Conservation (phyloP, 2,888 invertebrate species). For the Latrodectus hesperus region DNA sequence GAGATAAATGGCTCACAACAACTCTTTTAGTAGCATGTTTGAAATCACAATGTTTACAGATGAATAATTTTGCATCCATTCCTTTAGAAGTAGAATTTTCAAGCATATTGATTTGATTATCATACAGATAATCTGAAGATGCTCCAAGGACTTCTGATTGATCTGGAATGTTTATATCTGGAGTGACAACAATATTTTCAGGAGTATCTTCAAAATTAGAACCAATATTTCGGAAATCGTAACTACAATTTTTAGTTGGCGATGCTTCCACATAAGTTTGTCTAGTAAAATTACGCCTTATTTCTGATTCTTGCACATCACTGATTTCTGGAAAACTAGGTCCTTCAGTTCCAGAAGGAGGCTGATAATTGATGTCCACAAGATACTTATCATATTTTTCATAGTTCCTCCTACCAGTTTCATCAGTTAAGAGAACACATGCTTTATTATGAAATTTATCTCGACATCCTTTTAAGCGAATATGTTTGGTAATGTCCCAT, state of each 20-base stretch:
- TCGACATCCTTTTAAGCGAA: conserved; percentile 86
- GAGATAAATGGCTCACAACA: conserved; percentile 70
- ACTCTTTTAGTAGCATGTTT: conserved; percentile 70
- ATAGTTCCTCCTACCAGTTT: conserved; percentile 91
- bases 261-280: conserved; percentile 6
- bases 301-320: conserved; percentile 8
- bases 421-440: conserved; percentile 90
- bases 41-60: conserved; percentile 70
- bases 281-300: not conserved
- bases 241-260: conserved; percentile 26
- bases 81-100: not conserved
- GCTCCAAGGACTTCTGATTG: conserved; percentile 9
- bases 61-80: conserved; percentile 56
- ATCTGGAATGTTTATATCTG: conserved; percentile 64
- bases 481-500: conserved; percentile 97
- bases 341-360: not conserved
- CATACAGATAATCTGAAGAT: not conserved
- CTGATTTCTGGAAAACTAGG: conserved; percentile 7
- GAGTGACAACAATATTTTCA: conserved; percentile 70
- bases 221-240: conserved; percentile 64
- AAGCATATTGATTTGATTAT: conserved; percentile 9
- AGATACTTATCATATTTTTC: conserved; percentile 91
- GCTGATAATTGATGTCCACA: conserved; percentile 52
- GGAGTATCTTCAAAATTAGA: conserved; percentile 57
- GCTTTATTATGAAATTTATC: conserved; percentile 84